Conservation (phyloP, 2,888 invertebrate species). For the Anoncus sp. region DNA sequence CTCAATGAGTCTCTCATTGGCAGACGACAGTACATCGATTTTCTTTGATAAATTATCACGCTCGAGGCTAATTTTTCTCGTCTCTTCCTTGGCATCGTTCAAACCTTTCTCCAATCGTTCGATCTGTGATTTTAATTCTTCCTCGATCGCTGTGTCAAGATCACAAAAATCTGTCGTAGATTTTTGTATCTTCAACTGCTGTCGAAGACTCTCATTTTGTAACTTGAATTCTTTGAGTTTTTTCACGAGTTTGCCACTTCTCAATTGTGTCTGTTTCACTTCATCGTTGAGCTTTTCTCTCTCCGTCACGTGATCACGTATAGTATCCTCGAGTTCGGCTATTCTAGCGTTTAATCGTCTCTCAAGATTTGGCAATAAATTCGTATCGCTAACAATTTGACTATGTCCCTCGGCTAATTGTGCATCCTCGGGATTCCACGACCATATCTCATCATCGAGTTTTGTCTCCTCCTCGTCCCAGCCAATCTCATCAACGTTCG, state of each 20-base stretch:
- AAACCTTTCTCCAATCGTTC: conserved; percentile 87
- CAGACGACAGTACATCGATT: conserved; percentile 89
- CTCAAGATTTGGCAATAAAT: conserved; percentile 72
- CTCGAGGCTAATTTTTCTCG: conserved; percentile 87
- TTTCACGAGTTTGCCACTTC: conserved; percentile 91
- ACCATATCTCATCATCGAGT: conserved; percentile 86
- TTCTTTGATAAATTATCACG: conserved; percentile 88
- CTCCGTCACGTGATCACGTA: conserved; percentile 86
- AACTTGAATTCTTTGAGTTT: conserved; percentile 93
- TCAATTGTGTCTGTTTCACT: conserved; percentile 87
- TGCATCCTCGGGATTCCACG: conserved; percentile 85
- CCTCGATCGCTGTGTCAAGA: conserved; percentile 91
- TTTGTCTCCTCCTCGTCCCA: conserved; percentile 78
- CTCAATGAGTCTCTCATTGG: conserved; percentile 91
- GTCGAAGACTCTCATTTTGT: conserved; percentile 86
- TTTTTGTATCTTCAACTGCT: conserved; percentile 85
- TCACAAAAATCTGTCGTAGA: conserved; percentile 85
- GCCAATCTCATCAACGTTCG: conserved; percentile 84
- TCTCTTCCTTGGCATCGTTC: conserved; percentile 85
- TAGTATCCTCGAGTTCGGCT: conserved; percentile 85
- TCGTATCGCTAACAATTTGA: no score
- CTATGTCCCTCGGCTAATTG: conserved; percentile 84
- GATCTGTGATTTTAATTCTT: conserved; percentile 90
- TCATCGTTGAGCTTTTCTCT: conserved; percentile 86
- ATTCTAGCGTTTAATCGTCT: conserved; percentile 81